phyloP scores from a whole-genome alignment of 2,797 vertebrate genomes.

The Echeneis naucrates region DNA sequence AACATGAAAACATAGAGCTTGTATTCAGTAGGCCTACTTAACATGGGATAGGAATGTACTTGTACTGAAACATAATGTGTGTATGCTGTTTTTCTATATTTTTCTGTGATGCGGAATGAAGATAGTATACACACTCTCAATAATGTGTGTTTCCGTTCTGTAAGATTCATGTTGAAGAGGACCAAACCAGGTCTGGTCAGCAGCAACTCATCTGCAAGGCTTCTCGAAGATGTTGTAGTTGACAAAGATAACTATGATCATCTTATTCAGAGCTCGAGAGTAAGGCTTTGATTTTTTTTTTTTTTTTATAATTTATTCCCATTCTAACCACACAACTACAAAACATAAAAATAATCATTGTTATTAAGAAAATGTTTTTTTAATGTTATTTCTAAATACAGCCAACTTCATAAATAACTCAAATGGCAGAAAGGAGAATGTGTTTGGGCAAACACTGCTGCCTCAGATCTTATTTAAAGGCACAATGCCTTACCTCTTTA shows the following conservation, averaged over 20 bases:
- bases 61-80: background rate
- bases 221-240: conserved; percentile 93
- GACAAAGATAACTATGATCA: conserved; percentile 90
- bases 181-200: conserved; percentile 91
- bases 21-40: background rate
- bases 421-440: background rate
- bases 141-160: conserved; percentile 16
- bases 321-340: background rate
- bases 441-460: background rate
- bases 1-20: background rate
- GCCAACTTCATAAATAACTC: background rate
- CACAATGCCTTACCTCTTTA: background rate
- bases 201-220: conserved; percentile 91
- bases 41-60: background rate
- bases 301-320: background rate
- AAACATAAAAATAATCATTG: background rate
- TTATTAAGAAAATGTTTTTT: conserved; percentile 5
- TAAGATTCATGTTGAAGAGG: conserved; percentile 93
- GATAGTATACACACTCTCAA: background rate
- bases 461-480: background rate
- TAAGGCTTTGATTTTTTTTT: conserved; percentile 62
- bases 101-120: background rate
- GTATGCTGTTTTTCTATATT: background rate
- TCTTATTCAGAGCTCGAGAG: conserved; percentile 90
- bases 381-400: too few relatives aligned